These are phyloP conservation scores for Pterocles burchelli DNA, from an alignment of 2,113 vertebrate genomes.

Conservation along the genomic window DNA sequence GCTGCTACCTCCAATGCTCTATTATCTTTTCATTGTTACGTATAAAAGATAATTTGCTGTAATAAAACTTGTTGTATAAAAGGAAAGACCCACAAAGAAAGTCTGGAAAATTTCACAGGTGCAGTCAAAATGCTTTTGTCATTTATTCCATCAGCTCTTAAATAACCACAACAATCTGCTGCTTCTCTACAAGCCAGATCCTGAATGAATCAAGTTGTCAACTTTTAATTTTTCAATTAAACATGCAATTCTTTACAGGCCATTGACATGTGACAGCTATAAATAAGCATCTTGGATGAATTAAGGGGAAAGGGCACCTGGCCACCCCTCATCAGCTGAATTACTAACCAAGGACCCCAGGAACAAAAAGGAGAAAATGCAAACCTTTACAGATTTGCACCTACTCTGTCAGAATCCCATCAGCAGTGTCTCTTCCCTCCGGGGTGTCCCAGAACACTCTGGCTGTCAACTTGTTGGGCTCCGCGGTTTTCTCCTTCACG, in stretches of 20 bases:
- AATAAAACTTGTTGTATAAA: not conserved
- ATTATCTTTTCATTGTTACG: not conserved
- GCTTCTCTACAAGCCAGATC: not conserved
- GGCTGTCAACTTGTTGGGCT: constrained; percentile 92
- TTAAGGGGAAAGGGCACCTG: not conserved
- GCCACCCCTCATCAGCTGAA: not conserved
- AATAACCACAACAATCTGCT: not conserved
- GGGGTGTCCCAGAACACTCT: constrained; percentile 95
- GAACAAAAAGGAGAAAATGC: not conserved
- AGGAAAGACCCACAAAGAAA: not conserved
- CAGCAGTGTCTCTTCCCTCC: constrained; percentile 92
- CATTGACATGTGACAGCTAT: not conserved
- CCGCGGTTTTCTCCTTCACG: constrained; percentile 90
- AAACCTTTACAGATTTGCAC: constrained; percentile 23
- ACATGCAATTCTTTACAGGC: not conserved
- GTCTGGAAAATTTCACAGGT: not conserved
- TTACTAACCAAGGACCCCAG: not conserved
- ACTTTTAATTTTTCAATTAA: not conserved
- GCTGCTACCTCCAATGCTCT: not conserved
- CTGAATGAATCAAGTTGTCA: not conserved
- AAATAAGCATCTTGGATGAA: not conserved
- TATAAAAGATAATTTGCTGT: not conserved
- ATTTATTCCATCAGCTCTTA: not conserved
- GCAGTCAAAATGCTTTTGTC: not conserved
- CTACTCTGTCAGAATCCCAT: constrained; percentile 97